Conservation (phyloP, 35 echinoderm and acorn worm species). For the Chiridota heheva region DNA sequence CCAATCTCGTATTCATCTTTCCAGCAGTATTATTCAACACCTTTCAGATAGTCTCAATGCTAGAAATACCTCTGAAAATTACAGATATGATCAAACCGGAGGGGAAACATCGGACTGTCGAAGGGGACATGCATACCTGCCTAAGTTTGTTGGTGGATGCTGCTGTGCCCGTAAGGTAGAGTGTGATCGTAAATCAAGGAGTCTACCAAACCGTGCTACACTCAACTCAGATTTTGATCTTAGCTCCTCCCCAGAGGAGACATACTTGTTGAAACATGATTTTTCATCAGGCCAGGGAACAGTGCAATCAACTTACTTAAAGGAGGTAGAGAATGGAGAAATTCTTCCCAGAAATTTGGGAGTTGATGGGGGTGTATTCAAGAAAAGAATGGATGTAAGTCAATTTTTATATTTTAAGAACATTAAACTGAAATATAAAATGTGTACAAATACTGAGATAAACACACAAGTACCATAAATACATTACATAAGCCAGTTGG, state of each 20-base stretch:
- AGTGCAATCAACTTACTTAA: constrained; percentile 12
- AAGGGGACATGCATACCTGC: constrained; percentile 27
- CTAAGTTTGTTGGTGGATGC: no score
- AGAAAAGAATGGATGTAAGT: constrained; percentile 95
- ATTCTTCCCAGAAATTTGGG: constrained; percentile 10
- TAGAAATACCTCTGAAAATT: constrained; percentile 34
- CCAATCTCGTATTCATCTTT: constrained; percentile 34
- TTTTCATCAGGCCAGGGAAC: background rate
- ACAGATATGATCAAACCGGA: constrained; percentile 9
- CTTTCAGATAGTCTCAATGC: background rate
- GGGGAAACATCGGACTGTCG: constrained; percentile 11
- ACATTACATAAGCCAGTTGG: no score
- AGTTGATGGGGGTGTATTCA: constrained; percentile 84
- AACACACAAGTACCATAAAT: no score
- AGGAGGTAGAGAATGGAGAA: background rate
- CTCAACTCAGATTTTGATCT: background rate
- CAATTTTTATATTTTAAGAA: background rate
- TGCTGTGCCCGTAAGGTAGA: constrained; percentile 33
- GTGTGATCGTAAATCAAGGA: constrained; percentile 56
- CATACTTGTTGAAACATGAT: background rate
- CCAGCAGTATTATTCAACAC: constrained; percentile 16
- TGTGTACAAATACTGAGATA: no score
- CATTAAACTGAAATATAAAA: no score
- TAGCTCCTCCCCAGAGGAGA: background rate
- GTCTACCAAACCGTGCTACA: constrained; percentile 45